Evolutionary conservation across 2,113 vertebrate genomes (phyloP).

Genomic region (Anser brachyrhynchus): DNA sequence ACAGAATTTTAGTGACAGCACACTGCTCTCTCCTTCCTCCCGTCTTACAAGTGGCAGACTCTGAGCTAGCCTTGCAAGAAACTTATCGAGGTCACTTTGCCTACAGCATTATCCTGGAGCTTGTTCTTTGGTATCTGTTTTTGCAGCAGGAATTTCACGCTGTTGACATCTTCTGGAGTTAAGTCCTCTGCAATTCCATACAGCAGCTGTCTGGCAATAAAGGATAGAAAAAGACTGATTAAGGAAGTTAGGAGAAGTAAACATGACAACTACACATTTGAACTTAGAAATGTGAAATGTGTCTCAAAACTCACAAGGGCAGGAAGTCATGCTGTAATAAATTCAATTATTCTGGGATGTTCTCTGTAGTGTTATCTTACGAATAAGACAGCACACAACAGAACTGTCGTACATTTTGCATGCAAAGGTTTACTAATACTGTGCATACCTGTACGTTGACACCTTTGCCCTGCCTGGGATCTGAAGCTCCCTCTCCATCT

Average conservation of each 20-base stretch:
- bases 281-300: neutral
- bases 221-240: neutral
- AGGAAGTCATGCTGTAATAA: neutral
- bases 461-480: constrained; percentile 29
- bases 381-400: neutral
- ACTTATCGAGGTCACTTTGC: neutral
- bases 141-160: constrained; percentile 37
- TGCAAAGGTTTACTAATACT: neutral
- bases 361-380: no score
- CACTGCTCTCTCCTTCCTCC: neutral
- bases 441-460: constrained; percentile 72
- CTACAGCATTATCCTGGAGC: constrained; percentile 52
- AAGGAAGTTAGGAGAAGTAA: neutral
- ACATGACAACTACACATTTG: neutral
- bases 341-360: neutral
- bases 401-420: neutral
- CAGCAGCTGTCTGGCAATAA: constrained; percentile 51
- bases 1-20: neutral
- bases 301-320: neutral
- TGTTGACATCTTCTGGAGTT: neutral
- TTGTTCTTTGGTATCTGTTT: constrained; percentile 11
- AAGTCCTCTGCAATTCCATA: constrained; percentile 53
- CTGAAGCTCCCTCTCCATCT: constrained; percentile 56
- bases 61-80: constrained; percentile 7
- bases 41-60: neutral